A percentile compares a stretch with the other conserved stretches of the same genome.
Evolutionary conservation across 2,113 vertebrate species (phyloP).

Genomic region (Austrofundulus limnaeus): DNA sequence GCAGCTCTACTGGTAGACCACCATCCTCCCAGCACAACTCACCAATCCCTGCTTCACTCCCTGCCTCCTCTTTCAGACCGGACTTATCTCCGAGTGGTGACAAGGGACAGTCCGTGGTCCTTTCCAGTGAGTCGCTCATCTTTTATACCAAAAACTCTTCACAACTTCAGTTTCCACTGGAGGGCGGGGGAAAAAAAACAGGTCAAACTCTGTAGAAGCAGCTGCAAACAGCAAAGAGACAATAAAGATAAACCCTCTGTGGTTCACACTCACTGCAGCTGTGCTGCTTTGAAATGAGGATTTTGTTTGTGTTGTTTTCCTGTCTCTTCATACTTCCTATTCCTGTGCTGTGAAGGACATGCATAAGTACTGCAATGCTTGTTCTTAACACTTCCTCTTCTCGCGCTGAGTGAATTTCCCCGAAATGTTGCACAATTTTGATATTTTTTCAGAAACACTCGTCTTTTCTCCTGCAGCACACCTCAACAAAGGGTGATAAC

Average conservation of each 20-base stretch:
- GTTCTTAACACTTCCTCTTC: constrained; percentile 62
- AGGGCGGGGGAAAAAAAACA: not conserved
- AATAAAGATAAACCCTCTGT: constrained; percentile 25
- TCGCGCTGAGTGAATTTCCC: constrained; percentile 17
- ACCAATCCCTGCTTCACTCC: constrained; percentile 75
- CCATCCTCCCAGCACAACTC: constrained; percentile 86
- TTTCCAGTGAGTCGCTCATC: constrained; percentile 88
- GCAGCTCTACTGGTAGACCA: constrained; percentile 86
- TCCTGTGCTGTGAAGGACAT: constrained; percentile 48
- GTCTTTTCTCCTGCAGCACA: not conserved
- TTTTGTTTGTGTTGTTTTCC: constrained; percentile 53
- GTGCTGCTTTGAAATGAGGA: constrained; percentile 30
- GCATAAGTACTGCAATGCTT: constrained; percentile 18
- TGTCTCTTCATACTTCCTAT: constrained; percentile 71
- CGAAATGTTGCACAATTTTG: not conserved
- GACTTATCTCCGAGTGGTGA: constrained; percentile 60
- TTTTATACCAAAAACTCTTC: constrained; percentile 10
- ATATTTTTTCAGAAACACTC: not conserved
- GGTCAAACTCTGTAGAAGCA: constrained; percentile 12
- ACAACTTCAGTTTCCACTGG: constrained; percentile 1
- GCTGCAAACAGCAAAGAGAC: constrained; percentile 8
- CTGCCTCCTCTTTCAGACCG: constrained; percentile 71
- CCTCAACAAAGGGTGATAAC: not conserved
- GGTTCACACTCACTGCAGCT: constrained; percentile 27
- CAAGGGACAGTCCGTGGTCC: constrained; percentile 79